Base-by-base conservation (phyloP, 2,797 vertebrate genomes). In the Gymnoscopelus microlampas region DNA sequence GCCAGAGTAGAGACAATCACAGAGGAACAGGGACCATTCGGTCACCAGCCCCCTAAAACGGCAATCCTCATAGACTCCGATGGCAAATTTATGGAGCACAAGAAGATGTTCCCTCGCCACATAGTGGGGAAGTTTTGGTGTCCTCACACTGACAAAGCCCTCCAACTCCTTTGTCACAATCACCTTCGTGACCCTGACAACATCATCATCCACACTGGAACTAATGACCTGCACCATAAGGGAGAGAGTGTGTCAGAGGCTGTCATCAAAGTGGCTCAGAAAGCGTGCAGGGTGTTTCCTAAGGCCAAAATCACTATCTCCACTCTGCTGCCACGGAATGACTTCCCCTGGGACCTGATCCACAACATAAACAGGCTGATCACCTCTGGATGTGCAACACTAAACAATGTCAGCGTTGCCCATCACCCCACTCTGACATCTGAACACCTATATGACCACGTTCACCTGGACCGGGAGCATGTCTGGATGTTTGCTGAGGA, bases 401-500 rank as follows among this genome's bases (percentile, higher is more conserved):
- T 53, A 15, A 53, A 14, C 50, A 53, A 53, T 53, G 14, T 53
- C 14, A 13, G 13, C 50, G 4, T 14, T 15, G 14, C 50, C 50
- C 50, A 53, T 15, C 50, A 53, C 50, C 50, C 53, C n/a, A 19
- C 3, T 55, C n/a, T 55, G 23, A 55, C 53, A 24, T 10, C 53
- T 24, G n/a, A 55, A 19, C 53, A 55, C 5, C 53, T 55, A 8
- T 11, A 55, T 9, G 15, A 55, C 53, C 3, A 19, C n/a, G 6
- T 55, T 9, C 53, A 55, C 53, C 53, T 54, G 53, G 13, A n/a
- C 53, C 4, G 53, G 3, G 15, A 35, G 32, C 32, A 35, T 35
- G 32, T 24, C 19, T 55, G 53, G 53, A 55, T 23, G 53, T 55
- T 55, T 15, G 53, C 53, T 6, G 53, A 55, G 53, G 53, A 55